Conservation (phyloP, 2,888 invertebrate species). For the Pyrrhia umbra region DNA sequence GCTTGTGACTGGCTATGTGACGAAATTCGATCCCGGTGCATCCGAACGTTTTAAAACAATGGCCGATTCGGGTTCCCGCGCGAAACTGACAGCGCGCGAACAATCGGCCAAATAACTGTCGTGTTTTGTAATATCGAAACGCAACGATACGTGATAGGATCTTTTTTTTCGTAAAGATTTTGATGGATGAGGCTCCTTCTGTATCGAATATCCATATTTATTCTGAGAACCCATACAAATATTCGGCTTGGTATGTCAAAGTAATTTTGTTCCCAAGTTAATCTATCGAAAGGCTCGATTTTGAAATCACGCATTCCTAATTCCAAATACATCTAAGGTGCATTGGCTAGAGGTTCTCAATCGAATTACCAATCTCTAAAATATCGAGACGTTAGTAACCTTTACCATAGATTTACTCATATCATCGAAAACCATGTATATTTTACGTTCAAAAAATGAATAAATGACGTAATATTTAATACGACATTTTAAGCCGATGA, state of each 20-base stretch:
- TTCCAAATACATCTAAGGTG: conserved; percentile 56
- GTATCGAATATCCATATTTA: conserved; percentile 46
- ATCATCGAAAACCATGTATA: conserved; percentile 37
- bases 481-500: conserved; percentile 50
- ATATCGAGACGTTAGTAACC: conserved; percentile 57
- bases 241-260: conserved; percentile 49
- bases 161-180: conserved; percentile 39
- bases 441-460: conserved; percentile 47
- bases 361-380: conserved; percentile 53
- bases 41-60: conserved; percentile 73
- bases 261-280: conserved; percentile 53
- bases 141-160: conserved; percentile 47
- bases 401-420: conserved; percentile 53
- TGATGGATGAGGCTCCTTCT: conserved; percentile 40
- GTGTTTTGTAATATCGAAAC: conserved; percentile 64
- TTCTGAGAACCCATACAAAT: conserved; percentile 37
- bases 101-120: conserved; percentile 65
- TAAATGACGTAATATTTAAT: conserved; percentile 43
- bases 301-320: conserved; percentile 57
- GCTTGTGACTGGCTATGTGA: conserved; percentile 71
- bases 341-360: conserved; percentile 44
- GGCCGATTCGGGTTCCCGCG: conserved; percentile 67
- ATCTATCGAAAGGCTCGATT: conserved; percentile 54
- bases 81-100: conserved; percentile 65
- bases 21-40: conserved; percentile 77